A percentile compares a stretch with the other conserved stretches of the same genome.
Evolutionary conservation across 2,888 invertebrate genomes (phyloP).

Genomic region (Stenodera caucasica): DNA sequence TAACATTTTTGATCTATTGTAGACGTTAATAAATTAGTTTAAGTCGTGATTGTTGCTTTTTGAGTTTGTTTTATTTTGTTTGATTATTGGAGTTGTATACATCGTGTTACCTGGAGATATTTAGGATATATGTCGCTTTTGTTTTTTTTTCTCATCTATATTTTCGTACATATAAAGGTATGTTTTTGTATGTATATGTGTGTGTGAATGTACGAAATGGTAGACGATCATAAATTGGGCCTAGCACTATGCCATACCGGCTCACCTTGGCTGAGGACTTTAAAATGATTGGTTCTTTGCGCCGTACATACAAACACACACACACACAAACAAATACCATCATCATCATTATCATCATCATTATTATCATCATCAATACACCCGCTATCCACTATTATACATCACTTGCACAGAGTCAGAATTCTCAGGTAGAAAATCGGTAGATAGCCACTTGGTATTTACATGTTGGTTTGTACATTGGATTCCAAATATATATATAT

Average conservation of each 20-base stretch:
- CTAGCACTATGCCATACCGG: slow-evolving; percentile 39
- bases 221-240: slow-evolving; percentile 42
- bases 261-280: slow-evolving; percentile 40
- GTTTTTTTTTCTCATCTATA: background rate
- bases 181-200: slow-evolving; percentile 7
- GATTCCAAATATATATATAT: slow-evolving; percentile 40
- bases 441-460: slow-evolving; percentile 11
- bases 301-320: slow-evolving; percentile 18
- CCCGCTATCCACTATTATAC: slow-evolving; percentile 18
- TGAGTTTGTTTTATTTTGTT: background rate
- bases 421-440: slow-evolving; percentile 5
- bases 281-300: slow-evolving; percentile 34
- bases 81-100: too few species aligned
- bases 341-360: slow-evolving; percentile 1
- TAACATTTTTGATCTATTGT: background rate
- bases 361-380: slow-evolving; percentile 16
- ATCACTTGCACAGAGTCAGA: slow-evolving; percentile 23
- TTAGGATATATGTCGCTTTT: background rate
- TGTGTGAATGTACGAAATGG: slow-evolving; percentile 8
- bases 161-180: background rate
- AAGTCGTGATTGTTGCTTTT: background rate
- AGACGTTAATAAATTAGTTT: background rate
- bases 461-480: slow-evolving; percentile 30
- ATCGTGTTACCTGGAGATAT: background rate
- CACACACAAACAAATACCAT: slow-evolving; percentile 1